Percentiles rank a stretch among this genome's conserved stretches.
These are phyloP conservation scores for Drosophila antonietae DNA, from an alignment of 2,888 invertebrate species.

Conservation along the genomic window DNA sequence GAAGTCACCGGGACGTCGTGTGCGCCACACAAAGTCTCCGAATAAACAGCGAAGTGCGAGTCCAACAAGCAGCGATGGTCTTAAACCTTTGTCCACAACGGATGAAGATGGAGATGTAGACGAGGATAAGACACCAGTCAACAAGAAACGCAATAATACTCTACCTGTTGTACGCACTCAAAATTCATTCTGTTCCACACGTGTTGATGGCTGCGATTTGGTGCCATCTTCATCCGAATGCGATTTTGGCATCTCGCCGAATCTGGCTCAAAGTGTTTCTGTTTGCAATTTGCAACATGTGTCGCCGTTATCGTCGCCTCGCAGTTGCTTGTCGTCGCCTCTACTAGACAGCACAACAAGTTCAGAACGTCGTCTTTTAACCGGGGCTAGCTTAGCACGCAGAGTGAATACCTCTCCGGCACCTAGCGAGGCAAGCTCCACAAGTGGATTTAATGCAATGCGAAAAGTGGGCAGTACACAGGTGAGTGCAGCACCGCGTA, in stretches of 20 bases:
- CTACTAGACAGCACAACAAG: slow-evolving; percentile 76
- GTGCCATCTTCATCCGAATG: slow-evolving; percentile 54
- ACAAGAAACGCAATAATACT: slow-evolving; percentile 42
- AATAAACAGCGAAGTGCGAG: slow-evolving; percentile 46
- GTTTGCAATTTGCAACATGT: slow-evolving; percentile 25
- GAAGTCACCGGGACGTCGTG: slow-evolving; percentile 62
- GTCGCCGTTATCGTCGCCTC: slow-evolving; percentile 77
- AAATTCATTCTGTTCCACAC: slow-evolving; percentile 77
- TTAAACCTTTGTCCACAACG: slow-evolving; percentile 47
- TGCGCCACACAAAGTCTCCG: slow-evolving; percentile 76
- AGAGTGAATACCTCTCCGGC: slow-evolving; percentile 72
- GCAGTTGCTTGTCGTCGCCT: slow-evolving; percentile 73
- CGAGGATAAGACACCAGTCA: slow-evolving; percentile 66
- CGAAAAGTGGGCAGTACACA: slow-evolving; percentile 37
- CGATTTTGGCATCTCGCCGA: slow-evolving; percentile 73
- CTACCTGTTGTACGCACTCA: slow-evolving; percentile 13
- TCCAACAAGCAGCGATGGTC: slow-evolving; percentile 59
- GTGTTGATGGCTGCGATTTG: slow-evolving; percentile 66
- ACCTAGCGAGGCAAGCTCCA: slow-evolving; percentile 67
- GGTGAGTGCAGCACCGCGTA: slow-evolving; percentile 56
- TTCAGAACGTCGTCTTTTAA: slow-evolving; percentile 69
- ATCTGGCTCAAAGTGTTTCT: slow-evolving; percentile 49
- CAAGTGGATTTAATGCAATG: slow-evolving; percentile 37
- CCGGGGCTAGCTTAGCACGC: slow-evolving; percentile 29
- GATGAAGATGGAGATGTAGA: slow-evolving; percentile 51